Conservation (phyloP, 2,797 vertebrate genomes). For the Lepilemur ruficaudatus region DNA sequence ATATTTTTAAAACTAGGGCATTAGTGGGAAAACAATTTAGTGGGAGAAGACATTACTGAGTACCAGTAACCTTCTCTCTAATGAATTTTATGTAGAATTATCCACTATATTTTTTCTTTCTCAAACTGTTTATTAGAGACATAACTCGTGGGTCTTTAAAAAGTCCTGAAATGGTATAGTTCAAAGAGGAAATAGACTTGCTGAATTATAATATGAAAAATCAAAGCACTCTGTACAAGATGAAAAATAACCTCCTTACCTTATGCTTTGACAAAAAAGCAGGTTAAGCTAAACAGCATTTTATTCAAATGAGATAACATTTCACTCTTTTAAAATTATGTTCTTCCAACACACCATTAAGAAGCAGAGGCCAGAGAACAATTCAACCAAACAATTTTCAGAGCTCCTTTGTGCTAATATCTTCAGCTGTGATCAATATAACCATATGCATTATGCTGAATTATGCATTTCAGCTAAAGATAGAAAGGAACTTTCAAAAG, state of each 20-base stretch:
- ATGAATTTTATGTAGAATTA: slow-evolving; percentile 46
- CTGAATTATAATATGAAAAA: slow-evolving; percentile 71
- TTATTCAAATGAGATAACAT: slow-evolving; percentile 79
- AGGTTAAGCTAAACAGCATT: slow-evolving; percentile 75
- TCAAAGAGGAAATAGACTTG: slow-evolving; percentile 66
- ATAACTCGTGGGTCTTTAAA: slow-evolving; percentile 55
- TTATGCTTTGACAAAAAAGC: slow-evolving; percentile 73
- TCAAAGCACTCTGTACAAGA: slow-evolving; percentile 63
- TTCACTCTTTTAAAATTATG: slow-evolving; percentile 74
- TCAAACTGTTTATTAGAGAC: slow-evolving; percentile 54
- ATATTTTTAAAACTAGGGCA: slow-evolving; percentile 25
- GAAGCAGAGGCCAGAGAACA: slow-evolving; percentile 76
- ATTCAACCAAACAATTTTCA: slow-evolving; percentile 80
- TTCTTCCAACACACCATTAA: slow-evolving; percentile 71
- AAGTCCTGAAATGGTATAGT: slow-evolving; percentile 23
- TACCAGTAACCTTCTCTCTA: neutral
- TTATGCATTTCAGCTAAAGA: slow-evolving; percentile 80
- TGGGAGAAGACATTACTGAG: neutral
- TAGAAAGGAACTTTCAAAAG: slow-evolving; percentile 80
- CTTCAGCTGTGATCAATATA: slow-evolving; percentile 80
- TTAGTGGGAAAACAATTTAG: slow-evolving; percentile 2
- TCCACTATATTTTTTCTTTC: slow-evolving; percentile 42
- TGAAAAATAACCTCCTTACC: slow-evolving; percentile 69
- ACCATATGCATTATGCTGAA: slow-evolving; percentile 71
- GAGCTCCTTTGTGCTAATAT: slow-evolving; percentile 77